Base-by-base conservation (phyloP, 2,797 vertebrate species). In the Tauraco hartlaubi region DNA sequence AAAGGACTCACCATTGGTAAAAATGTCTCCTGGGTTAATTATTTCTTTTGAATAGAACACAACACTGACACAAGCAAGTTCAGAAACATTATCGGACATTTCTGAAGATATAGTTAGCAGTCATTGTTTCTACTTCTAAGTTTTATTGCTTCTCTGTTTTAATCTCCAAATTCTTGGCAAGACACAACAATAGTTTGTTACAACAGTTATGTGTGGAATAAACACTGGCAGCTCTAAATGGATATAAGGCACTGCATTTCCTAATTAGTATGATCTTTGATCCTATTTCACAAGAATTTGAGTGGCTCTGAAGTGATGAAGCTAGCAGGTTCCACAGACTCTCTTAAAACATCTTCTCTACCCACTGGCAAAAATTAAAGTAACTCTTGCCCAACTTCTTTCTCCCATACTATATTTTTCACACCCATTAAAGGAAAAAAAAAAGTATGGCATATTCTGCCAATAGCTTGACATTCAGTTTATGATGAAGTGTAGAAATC, bases 381-480 rank as follows among this genome's bases (percentile, higher is more conserved):
- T 4, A 48, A 52, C 81, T 81, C 69, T 82, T 87, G 15, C 21
- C 44, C 16, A 48, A 19, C 1, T 79, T 94, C 81, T 31, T 61
- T 87, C 29, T 85, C 4, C 1, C 19, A 10, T 59, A 14, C 66
- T 83, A 51, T 11, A 55, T 41, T 92, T 85, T 90, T 21, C 39
- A 77, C 14, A 35, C 6, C 37, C 9, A 77, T 88, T 26, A 37
- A 80, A 69, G 18, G 26, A 61, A 83, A 80, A 67, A n/a, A 77
- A 15, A 31, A 15, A 6, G 2, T 58, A 62, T 37, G 44, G 31
- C 8, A 49, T 35, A 76, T 59, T 73, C 85, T 77, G 71, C 28
- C 85, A 88, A 90, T 61, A 93, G 20, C 20, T 35, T 91, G 82
- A 82, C 44, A 85, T 91, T 87, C 59, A 79, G 20, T 76, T 91